Base-by-base conservation (phyloP, 2,888 invertebrate genomes). In the Mesochorus sp. region DNA sequence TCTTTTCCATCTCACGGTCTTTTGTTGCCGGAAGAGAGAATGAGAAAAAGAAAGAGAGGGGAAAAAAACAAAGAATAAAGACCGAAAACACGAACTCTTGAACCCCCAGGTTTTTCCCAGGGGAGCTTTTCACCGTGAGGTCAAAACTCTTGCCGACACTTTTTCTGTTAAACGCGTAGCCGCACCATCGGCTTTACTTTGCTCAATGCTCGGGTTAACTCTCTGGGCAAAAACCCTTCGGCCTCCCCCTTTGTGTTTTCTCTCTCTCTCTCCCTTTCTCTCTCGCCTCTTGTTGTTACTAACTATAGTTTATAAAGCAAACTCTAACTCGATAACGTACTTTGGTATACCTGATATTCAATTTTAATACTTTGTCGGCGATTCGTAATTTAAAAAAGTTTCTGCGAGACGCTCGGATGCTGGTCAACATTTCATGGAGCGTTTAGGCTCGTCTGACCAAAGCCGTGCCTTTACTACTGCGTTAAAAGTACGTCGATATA, bases 261-360 rank as follows among this genome's bases (percentile, higher is more conserved):
- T n/a, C 34, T 4, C 34, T 34, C 8, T 8, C 34, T n/a, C n/a
- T n/a, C n/a, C n/a, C n/a, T n/a, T n/a, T n/a, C n/a, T n/a, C n/a
- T n/a, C n/a, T n/a, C n/a, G n/a, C n/a, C n/a, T n/a, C n/a, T n/a
- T 34, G 68, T 68, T 68, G 68, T 68, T 68, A 14, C 44, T 34
- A 68, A 68, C 68, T n/a, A n/a, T 57, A 68, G 55, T 68, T 68
- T 68, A 31, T 31, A 44, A 47, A 68, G 57, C 31, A 57, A 57
- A 57, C 31, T 44, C 31, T 68, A 57, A 57, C 31, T 44, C 68
- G 55, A 55, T 57, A 68, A 68, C 68, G 68, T 26, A 68, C 57
- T 44, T 68, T 47, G 44, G 68, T 57, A 57, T n/a, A n/a, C n/a
- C n/a, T 28, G 68, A 47, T 68, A 55, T 68, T 68, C 57, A 68